A percentile compares a stretch with the other conserved stretches of the same genome.
Conservation (phyloP, 1,140 invertebrate species). For the Drosophila eugracilis region DNA sequence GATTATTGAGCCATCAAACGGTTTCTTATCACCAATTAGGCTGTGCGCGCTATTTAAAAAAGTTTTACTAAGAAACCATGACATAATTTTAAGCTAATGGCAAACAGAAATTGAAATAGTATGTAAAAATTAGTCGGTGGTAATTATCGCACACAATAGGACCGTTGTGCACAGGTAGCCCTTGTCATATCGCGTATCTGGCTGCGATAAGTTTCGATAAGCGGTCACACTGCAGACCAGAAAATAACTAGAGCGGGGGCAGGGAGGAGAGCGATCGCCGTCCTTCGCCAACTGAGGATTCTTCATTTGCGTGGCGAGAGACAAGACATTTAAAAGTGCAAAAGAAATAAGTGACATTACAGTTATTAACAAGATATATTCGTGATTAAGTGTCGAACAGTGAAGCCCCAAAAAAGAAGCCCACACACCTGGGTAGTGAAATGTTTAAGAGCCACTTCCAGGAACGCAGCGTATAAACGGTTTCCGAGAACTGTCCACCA, state of each 20-base stretch:
- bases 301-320: constrained; percentile 1
- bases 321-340: background rate
- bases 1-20: background rate
- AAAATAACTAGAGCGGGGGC: constrained; percentile 43
- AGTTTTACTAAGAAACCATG: background rate
- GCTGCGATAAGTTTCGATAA: constrained; percentile 38
- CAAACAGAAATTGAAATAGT: background rate
- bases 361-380: background rate
- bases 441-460: constrained; percentile 74
- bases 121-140: background rate
- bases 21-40: no score
- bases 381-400: background rate
- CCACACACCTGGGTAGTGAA: constrained; percentile 39
- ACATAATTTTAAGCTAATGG: background rate
- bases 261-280: constrained; percentile 42
- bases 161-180: constrained; percentile 12
- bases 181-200: constrained; percentile 24
- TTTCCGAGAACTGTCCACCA: constrained; percentile 72
- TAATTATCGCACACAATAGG: background rate
- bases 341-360: background rate
- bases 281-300: constrained; percentile 31
- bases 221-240: constrained; percentile 18
- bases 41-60: constrained; percentile 3
- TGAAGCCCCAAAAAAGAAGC: constrained; percentile 6
- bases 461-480: constrained; percentile 75